phyloP scores from a whole-genome alignment of 2,113 vertebrate genomes.

The Excalfactoria chinensis region DNA sequence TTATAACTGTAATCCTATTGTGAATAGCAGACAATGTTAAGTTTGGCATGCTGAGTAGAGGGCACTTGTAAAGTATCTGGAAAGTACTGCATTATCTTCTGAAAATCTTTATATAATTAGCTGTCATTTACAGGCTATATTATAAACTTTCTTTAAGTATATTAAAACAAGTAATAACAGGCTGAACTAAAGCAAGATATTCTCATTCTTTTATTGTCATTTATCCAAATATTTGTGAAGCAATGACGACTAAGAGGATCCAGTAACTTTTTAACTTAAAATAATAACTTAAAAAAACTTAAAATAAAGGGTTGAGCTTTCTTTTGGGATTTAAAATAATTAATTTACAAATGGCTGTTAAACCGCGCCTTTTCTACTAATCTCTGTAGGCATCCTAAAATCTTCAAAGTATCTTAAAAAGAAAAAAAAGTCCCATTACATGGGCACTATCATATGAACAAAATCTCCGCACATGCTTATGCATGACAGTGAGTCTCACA shows the following conservation, averaged over 20 bases:
- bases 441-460: background rate
- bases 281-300: too few species aligned
- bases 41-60: background rate
- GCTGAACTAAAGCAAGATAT: background rate
- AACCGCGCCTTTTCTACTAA: background rate
- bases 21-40: background rate
- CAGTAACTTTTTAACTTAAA: background rate
- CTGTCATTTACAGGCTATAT: background rate
- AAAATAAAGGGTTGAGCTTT: background rate
- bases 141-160: background rate
- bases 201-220: background rate
- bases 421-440: background rate
- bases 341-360: background rate
- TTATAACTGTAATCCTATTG: slow-evolving; percentile 22
- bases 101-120: background rate
- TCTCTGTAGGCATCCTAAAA: background rate
- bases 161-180: background rate
- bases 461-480: background rate
- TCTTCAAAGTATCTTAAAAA: background rate
- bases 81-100: background rate
- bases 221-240: background rate
- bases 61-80: background rate
- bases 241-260: background rate
- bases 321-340: background rate
- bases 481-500: background rate